Conservation (phyloP, 1,140 invertebrate species). For the Penaeus chinensis region DNA sequence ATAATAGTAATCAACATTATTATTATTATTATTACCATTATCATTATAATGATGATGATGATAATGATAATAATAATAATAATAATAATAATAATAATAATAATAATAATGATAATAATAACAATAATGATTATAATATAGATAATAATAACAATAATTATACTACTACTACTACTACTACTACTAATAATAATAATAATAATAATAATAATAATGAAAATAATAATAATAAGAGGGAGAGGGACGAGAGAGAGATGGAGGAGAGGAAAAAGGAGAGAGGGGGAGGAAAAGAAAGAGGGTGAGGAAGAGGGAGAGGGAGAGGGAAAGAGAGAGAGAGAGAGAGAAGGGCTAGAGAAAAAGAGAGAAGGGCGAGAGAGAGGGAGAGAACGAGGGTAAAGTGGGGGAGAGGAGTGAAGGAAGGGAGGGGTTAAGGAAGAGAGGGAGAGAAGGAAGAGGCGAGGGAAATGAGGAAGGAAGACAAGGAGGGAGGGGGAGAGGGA, state of each 20-base stretch:
- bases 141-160: not conserved
- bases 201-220: not conserved
- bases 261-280: not conserved
- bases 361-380: not conserved
- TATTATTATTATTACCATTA: too few species aligned
- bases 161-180: slow-evolving; percentile 28
- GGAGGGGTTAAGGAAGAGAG: not conserved
- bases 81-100: not conserved
- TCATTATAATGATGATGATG: too few species aligned
- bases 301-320: too few species aligned
- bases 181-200: not conserved
- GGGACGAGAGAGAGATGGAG: not conserved
- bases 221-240: not conserved
- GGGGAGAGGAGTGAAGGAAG: not conserved
- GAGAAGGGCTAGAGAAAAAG: too few species aligned
- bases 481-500: not conserved
- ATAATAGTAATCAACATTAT: too few species aligned
- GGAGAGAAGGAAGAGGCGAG: not conserved
- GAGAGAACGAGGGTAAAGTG: not conserved
- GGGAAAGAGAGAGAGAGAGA: too few species aligned
- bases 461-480: not conserved
- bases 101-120: not conserved
- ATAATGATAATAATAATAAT: too few species aligned
- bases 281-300: not conserved
- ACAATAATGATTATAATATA: not conserved